Conservation (phyloP, 1,140 invertebrate species). For the Drosophila orosa region DNA sequence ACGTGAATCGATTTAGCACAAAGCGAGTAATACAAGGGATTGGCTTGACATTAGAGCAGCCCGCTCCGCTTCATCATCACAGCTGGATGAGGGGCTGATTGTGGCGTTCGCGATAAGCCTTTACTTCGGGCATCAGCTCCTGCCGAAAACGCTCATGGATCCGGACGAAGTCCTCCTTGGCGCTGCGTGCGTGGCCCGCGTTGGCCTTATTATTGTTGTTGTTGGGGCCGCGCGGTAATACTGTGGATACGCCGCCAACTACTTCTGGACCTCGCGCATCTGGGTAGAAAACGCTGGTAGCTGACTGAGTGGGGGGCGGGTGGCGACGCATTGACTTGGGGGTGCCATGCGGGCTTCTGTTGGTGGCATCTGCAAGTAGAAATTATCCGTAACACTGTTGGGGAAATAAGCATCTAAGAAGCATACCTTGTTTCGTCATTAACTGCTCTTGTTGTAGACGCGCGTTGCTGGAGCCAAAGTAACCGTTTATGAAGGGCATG, state of each 20-base stretch:
- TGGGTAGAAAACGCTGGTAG: constrained; percentile 41
- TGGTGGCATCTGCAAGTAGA: constrained; percentile 59
- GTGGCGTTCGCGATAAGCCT: constrained; percentile 50
- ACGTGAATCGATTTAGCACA: constrained; percentile 52
- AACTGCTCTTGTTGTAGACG: constrained; percentile 33
- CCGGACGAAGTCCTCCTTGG: constrained; percentile 52
- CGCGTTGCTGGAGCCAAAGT: constrained; percentile 71
- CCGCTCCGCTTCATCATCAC: constrained; percentile 32
- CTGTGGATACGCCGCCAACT: constrained; percentile 24
- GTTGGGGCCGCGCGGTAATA: constrained; percentile 43
- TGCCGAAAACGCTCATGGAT: constrained; percentile 65
- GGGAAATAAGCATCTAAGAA: constrained; percentile 45
- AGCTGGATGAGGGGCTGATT: constrained; percentile 69
- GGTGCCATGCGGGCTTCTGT: constrained; percentile 49
- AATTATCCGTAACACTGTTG: constrained; percentile 45
- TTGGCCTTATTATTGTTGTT: constrained; percentile 18
- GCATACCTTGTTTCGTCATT: constrained; percentile 38
- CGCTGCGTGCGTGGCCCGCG: neutral
- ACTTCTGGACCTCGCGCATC: constrained; percentile 15
- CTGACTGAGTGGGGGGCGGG: neutral
- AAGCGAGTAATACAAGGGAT: constrained; percentile 32
- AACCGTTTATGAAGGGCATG: constrained; percentile 61
- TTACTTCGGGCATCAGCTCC: constrained; percentile 65
- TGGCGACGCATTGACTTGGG: constrained; percentile 19
- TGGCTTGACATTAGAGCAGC: constrained; percentile 2